Conservation (phyloP, 1,140 invertebrate genomes). For the Macrotrachela quadricornifera region DNA sequence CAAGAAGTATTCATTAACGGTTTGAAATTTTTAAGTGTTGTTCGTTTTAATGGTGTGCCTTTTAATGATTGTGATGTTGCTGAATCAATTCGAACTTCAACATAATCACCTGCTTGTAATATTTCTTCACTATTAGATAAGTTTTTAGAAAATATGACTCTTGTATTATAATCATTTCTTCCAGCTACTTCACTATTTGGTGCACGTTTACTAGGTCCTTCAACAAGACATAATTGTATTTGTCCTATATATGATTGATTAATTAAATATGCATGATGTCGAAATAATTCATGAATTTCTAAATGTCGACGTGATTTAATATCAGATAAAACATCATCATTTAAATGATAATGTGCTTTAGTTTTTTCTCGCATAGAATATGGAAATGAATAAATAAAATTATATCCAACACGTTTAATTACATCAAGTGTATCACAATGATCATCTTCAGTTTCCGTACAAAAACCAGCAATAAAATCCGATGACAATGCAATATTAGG, state of each 20-base stretch:
- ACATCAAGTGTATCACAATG: conserved; percentile 4
- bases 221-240: conserved; percentile 55
- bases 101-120: too few species aligned
- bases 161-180: conserved; percentile 60
- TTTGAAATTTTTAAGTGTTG: too few species aligned
- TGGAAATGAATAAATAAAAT: conserved; percentile 7
- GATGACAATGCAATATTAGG: conserved; percentile 7
- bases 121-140: too few species aligned
- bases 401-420: conserved; percentile 6
- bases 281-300: conserved; percentile 43
- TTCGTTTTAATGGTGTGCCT: too few species aligned
- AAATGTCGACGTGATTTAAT: conserved; percentile 48
- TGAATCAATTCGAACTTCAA: too few species aligned
- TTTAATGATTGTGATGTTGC: too few species aligned
- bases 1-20: too few species aligned
- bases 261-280: conserved; percentile 39
- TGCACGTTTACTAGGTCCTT: conserved; percentile 48
- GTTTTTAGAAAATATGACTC: conserved; percentile 46
- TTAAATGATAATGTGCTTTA: conserved; percentile 41
- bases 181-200: conserved; percentile 39
- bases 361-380: conserved; percentile 10
- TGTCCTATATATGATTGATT: conserved; percentile 45
- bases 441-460: conserved; percentile 10
- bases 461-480: conserved; percentile 12
- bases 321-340: conserved; percentile 54